Evolutionary conservation across 2,797 vertebrate genomes (phyloP).

Genomic region (Tragelaphus oryx): DNA sequence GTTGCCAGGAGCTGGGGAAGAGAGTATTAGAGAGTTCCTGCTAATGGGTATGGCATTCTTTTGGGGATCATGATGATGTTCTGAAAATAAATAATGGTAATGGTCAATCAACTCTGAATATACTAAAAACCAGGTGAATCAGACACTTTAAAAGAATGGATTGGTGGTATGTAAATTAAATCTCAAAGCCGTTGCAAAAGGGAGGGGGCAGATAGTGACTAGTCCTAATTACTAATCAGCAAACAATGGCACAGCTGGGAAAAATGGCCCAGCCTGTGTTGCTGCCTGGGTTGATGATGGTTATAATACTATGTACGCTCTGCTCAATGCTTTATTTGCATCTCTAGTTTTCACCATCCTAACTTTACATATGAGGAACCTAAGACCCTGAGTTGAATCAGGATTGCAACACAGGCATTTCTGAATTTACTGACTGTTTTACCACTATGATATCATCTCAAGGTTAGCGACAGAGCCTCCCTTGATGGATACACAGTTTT

Average conservation of each 20-base stretch:
- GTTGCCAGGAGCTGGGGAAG: not conserved
- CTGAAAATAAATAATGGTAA: not conserved
- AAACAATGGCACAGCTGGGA: not conserved
- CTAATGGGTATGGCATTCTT: not conserved
- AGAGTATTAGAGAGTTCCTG: not conserved
- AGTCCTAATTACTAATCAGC: not conserved
- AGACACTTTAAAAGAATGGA: not conserved
- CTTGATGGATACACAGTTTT: not conserved
- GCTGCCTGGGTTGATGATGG: not conserved
- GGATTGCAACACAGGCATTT: not conserved
- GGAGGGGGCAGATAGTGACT: not conserved
- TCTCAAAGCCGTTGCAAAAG: not conserved
- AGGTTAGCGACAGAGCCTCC: not conserved
- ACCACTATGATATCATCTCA: not conserved
- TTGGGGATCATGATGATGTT: not conserved
- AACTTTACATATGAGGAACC: not conserved
- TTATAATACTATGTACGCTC: not conserved
- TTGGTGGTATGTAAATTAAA: not conserved
- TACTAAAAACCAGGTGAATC: not conserved
- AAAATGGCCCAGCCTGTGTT: not conserved
- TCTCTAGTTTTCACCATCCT: not conserved
- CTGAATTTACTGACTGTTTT: not conserved
- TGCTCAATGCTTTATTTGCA: not conserved
- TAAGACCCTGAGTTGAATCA: not conserved
- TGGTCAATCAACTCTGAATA: not conserved